Percentiles rank a stretch among this genome's conserved stretches.
phyloP scores from a whole-genome alignment of 1,140 invertebrate species.

The Anastrepha ludens region DNA sequence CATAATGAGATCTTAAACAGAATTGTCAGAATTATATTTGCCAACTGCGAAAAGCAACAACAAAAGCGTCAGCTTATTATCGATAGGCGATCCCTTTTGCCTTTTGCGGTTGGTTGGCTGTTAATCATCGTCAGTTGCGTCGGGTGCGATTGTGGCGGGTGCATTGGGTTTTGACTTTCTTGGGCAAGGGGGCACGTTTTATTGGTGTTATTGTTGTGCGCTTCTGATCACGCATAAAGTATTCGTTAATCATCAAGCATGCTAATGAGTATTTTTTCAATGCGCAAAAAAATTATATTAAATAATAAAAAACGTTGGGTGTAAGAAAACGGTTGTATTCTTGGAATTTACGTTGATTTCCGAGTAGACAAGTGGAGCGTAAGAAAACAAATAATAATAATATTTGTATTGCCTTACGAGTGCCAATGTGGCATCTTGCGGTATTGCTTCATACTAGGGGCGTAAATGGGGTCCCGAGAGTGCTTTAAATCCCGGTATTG shows the following conservation, averaged over 20 bases:
- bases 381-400: not conserved
- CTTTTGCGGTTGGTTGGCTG: not conserved
- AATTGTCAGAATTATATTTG: not conserved
- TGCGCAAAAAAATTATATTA: not conserved
- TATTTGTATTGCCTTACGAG: no score
- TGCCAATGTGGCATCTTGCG: no score
- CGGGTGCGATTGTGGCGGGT: not conserved
- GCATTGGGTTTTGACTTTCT: conserved; percentile 33
- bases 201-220: not conserved
- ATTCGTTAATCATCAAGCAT: conserved; percentile 23
- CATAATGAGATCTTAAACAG: conserved; percentile 34
- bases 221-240: conserved; percentile 1
- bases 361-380: not conserved
- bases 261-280: conserved; percentile 4
- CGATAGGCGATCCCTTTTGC: not conserved
- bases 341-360: conserved; percentile 14
- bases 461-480: no score
- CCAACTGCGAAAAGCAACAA: not conserved
- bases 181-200: conserved; percentile 12
- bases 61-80: not conserved
- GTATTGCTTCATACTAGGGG: no score
- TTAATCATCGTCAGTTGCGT: not conserved
- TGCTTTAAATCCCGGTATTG: no score
- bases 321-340: conserved; percentile 20
- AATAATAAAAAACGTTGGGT: not conserved